These are phyloP conservation scores for Drosophila neocordata DNA, from an alignment of 1,140 invertebrate species.

Conservation along the genomic window DNA sequence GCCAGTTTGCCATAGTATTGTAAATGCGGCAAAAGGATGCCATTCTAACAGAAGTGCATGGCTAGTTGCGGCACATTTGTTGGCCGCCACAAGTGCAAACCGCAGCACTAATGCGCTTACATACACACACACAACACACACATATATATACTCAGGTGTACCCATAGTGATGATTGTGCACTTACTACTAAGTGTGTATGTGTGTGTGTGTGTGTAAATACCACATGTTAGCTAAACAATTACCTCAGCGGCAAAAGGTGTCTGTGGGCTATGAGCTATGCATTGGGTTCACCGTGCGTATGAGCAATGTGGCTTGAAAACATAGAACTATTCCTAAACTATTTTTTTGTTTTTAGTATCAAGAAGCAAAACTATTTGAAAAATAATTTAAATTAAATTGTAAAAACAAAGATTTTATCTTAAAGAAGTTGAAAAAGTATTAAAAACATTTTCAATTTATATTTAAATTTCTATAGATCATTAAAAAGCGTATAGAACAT, in stretches of 20 bases:
- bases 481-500: neutral
- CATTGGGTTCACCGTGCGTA: slow-evolving; percentile 52
- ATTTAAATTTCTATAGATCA: neutral
- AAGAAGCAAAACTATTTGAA: slow-evolving; percentile 1
- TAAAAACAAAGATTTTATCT: neutral
- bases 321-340: no score
- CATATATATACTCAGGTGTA: slow-evolving; percentile 5
- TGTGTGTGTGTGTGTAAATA: slow-evolving; percentile 58
- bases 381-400: neutral
- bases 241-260: slow-evolving; percentile 46
- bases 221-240: slow-evolving; percentile 80
- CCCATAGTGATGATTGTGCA: slow-evolving; percentile 53
- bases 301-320: slow-evolving; percentile 41
- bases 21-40: slow-evolving; percentile 62
- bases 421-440: no score
- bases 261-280: neutral
- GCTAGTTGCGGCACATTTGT: slow-evolving; percentile 30
- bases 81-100: slow-evolving; percentile 59
- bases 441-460: no score
- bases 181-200: slow-evolving; percentile 31
- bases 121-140: slow-evolving; percentile 36
- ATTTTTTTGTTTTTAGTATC: neutral
- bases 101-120: slow-evolving; percentile 73
- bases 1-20: slow-evolving; percentile 25
- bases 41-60: slow-evolving; percentile 39